These are phyloP conservation scores for Knipowitschia caucasica DNA, from an alignment of 2,797 vertebrate genomes.

Conservation along the genomic window DNA sequence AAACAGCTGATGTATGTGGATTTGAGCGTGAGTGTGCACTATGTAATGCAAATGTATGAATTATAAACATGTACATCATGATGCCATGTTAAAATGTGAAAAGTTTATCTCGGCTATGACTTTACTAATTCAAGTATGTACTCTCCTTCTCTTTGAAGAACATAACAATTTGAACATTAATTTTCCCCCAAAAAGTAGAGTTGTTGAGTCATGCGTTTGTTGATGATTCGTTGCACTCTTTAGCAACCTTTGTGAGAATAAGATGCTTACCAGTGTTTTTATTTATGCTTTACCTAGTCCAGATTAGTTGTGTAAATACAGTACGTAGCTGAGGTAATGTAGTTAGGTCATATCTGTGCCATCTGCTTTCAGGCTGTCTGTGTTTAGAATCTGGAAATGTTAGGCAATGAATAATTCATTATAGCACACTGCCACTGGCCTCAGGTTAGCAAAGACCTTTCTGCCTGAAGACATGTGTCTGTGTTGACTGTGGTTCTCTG, in stretches of 20 bases:
- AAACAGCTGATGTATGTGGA: constrained; percentile 1
- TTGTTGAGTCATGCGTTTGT: not conserved
- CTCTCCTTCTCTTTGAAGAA: constrained; percentile 20
- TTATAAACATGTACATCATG: constrained; percentile 47
- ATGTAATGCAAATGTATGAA: constrained; percentile 21
- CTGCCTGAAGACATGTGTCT: constrained; percentile 43
- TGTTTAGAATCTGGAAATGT: constrained; percentile 57
- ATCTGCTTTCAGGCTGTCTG: constrained; percentile 48
- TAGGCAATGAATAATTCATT: constrained; percentile 70
- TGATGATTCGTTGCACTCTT: constrained; percentile 1
- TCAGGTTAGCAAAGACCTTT: constrained; percentile 67
- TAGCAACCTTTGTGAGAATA: constrained; percentile 2
- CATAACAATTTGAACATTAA: constrained; percentile 24
- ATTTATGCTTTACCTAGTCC: constrained; percentile 38
- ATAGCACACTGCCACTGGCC: constrained; percentile 51
- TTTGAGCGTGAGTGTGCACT: constrained; percentile 4
- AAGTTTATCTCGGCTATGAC: constrained; percentile 33
- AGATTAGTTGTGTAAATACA: constrained; percentile 38
- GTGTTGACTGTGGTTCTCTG: constrained; percentile 26
- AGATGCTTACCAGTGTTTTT: constrained; percentile 15
- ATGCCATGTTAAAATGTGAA: constrained; percentile 42
- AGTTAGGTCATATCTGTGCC: constrained; percentile 36
- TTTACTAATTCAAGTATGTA: constrained; percentile 32
- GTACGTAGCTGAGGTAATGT: constrained; percentile 27
- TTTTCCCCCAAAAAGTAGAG: constrained; percentile 5